Conservation (phyloP, 2,113 vertebrate genomes). For the Odocoileus virginianus region DNA sequence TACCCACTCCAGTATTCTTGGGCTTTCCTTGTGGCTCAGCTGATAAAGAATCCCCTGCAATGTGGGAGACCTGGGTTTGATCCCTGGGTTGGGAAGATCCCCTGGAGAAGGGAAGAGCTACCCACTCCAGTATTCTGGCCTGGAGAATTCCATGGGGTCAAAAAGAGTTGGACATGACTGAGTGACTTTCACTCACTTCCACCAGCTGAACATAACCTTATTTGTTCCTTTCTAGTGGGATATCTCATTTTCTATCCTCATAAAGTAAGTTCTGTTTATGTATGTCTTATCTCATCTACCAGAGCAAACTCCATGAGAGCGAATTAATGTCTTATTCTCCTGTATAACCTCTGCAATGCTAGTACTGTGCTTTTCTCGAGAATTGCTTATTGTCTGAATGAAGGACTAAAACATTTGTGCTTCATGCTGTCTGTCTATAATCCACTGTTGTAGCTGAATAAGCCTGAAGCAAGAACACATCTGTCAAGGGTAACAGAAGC, state of each 20-base stretch:
- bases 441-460: not conserved
- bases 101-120: not conserved
- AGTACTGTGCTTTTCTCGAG: not conserved
- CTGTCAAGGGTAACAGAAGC: not conserved
- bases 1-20: not conserved
- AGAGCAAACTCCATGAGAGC: not conserved
- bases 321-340: slow-evolving; percentile 24
- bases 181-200: not conserved
- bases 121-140: not conserved
- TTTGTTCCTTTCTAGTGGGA: not conserved
- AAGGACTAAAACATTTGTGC: slow-evolving; percentile 22
- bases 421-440: slow-evolving; percentile 18
- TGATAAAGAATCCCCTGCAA: not conserved
- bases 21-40: not conserved
- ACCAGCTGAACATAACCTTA: not conserved
- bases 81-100: not conserved
- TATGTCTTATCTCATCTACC: slow-evolving; percentile 7
- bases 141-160: not conserved
- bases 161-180: not conserved
- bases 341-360: not conserved
- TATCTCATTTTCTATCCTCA: not conserved
- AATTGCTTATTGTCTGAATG: slow-evolving; percentile 3
- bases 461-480: not conserved
- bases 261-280: not conserved
- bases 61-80: not conserved